Conservation (phyloP, 2,113 vertebrate genomes). For the Pardalotus punctatus region DNA sequence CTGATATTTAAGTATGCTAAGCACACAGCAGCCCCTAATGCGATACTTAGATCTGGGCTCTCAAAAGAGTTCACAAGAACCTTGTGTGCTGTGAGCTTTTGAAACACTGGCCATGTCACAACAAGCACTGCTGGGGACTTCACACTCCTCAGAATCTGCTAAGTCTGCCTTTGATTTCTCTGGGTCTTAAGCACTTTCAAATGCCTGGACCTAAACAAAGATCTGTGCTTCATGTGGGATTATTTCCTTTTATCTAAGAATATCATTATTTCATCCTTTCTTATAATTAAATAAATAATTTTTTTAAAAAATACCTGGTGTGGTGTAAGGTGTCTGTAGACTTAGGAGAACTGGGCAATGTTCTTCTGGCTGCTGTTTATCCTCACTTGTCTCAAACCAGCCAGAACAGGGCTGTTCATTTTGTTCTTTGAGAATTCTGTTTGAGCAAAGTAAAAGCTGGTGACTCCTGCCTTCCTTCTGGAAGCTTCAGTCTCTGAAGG, state of each 20-base stretch:
- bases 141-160: background rate
- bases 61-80: slow-evolving; percentile 47
- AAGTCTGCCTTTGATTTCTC: slow-evolving; percentile 46
- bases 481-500: background rate
- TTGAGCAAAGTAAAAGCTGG: background rate
- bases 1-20: slow-evolving; percentile 29
- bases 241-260: background rate
- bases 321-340: background rate
- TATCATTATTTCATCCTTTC: background rate
- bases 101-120: slow-evolving; percentile 25
- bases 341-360: background rate
- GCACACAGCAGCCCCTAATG: slow-evolving; percentile 39
- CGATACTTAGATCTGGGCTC: slow-evolving; percentile 22
- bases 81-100: background rate
- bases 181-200: background rate
- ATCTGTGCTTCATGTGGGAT: background rate
- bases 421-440: background rate
- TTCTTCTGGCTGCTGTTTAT: background rate
- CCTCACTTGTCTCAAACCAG: background rate
- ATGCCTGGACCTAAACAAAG: background rate
- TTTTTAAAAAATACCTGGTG: too few relatives aligned
- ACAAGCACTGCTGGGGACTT: slow-evolving; percentile 12
- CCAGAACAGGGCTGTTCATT: background rate
- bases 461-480: background rate
- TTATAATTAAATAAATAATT: background rate